Conservation (phyloP, 2,113 vertebrate genomes). For the Meleagris gallopavo region DNA sequence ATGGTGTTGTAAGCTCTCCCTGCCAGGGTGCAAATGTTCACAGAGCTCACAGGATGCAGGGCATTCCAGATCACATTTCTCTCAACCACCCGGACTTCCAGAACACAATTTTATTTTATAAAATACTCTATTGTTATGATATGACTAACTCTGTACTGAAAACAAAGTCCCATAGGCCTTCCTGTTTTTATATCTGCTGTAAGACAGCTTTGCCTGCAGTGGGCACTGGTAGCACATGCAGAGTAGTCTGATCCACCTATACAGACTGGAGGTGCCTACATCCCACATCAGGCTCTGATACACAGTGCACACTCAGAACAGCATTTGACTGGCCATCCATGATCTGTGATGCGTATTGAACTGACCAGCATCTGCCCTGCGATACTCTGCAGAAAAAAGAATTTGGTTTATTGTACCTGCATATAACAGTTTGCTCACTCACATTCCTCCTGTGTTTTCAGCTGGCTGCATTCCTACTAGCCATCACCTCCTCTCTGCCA, state of each 20-base stretch:
- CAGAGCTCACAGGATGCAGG: fast-evolving
- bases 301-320: neutral
- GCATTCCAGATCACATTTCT: neutral
- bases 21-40: fast-evolving
- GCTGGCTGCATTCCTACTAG: neutral
- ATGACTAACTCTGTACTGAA: neutral
- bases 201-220: neutral
- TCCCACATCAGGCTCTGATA: neutral
- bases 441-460: neutral
- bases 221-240: fast-evolving
- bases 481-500: neutral
- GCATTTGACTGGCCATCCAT: neutral
- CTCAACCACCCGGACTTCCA: neutral
- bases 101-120: neutral
- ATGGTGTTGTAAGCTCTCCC: neutral
- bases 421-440: neutral
- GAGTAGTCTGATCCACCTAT: neutral
- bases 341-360: fast-evolving
- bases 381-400: neutral
- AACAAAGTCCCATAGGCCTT: neutral
- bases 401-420: neutral
- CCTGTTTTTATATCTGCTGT: neutral
- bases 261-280: neutral
- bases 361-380: neutral
- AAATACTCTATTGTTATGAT: neutral